A percentile compares a stretch with the other conserved stretches of the same genome.
phyloP scores from a whole-genome alignment of 2,797 vertebrate genomes.

The Arctocebus calabarensis region DNA sequence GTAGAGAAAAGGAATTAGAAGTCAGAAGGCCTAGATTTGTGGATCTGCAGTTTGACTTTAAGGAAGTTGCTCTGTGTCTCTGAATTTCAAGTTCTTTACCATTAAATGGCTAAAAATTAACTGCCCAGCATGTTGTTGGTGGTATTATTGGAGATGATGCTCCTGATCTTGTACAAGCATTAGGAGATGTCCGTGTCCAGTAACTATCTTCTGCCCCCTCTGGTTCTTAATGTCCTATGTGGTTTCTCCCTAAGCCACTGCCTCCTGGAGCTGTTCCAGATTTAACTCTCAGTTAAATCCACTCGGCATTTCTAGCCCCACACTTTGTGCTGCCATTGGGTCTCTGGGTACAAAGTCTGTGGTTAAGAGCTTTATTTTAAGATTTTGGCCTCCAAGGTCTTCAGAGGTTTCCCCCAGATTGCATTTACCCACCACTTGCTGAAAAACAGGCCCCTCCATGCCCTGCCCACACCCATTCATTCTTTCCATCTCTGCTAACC shows the following conservation, averaged over 20 bases:
- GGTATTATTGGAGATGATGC: neutral
- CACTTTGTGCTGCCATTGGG: neutral
- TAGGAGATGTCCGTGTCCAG: neutral
- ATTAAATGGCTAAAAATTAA: neutral
- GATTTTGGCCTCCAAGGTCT: neutral
- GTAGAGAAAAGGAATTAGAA: neutral
- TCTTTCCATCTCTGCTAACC: neutral
- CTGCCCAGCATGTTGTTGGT: neutral
- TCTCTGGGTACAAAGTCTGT: neutral
- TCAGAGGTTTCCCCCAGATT: constrained; percentile 4
- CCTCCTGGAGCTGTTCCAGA: neutral
- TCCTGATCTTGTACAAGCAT: neutral
- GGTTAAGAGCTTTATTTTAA: neutral
- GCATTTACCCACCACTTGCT: neutral
- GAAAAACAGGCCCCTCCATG: neutral
- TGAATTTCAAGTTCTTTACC: neutral
- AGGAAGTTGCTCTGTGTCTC: neutral
- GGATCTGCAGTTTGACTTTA: neutral
- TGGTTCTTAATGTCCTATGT: neutral
- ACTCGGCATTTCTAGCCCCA: neutral
- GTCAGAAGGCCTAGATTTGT: neutral
- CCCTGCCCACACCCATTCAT: fast-evolving
- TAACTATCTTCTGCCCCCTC: neutral
- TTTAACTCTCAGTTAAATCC: neutral
- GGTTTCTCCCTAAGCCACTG: neutral